These are phyloP conservation scores for Mustela lutreola DNA, from an alignment of 2,113 vertebrate genomes.

Conservation along the genomic window DNA sequence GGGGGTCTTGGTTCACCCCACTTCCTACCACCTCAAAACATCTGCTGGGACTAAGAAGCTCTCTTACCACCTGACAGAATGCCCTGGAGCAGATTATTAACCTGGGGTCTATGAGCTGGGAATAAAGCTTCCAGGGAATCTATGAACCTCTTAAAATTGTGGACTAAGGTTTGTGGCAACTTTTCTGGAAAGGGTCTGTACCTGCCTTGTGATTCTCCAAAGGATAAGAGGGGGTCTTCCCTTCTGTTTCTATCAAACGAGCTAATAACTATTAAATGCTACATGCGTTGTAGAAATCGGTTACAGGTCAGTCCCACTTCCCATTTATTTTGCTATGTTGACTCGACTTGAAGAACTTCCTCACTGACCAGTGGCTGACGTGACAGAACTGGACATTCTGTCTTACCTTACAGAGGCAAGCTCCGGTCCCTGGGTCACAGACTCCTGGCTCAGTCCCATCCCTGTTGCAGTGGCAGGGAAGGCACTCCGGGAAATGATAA, in stretches of 20 bases:
- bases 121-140: neutral
- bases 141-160: neutral
- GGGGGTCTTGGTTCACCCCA: neutral
- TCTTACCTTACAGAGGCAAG: slow-evolving; percentile 96
- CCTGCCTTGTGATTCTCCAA: neutral
- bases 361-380: rapidly evolving
- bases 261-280: neutral
- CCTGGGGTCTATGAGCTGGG: neutral
- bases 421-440: slow-evolving; percentile 92
- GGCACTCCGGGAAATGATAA: slow-evolving; percentile 92
- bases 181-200: neutral
- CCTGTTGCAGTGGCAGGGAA: slow-evolving; percentile 91
- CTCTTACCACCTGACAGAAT: neutral
- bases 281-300: neutral
- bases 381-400: neutral
- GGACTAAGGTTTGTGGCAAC: neutral
- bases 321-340: neutral
- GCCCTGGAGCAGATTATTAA: neutral
- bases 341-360: neutral
- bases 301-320: neutral
- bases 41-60: no score
- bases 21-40: neutral
- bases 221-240: neutral
- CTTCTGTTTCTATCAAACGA: neutral
- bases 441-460: slow-evolving; percentile 89